Conservation (phyloP, 2,888 invertebrate species). For the Synergus umbraculus region DNA sequence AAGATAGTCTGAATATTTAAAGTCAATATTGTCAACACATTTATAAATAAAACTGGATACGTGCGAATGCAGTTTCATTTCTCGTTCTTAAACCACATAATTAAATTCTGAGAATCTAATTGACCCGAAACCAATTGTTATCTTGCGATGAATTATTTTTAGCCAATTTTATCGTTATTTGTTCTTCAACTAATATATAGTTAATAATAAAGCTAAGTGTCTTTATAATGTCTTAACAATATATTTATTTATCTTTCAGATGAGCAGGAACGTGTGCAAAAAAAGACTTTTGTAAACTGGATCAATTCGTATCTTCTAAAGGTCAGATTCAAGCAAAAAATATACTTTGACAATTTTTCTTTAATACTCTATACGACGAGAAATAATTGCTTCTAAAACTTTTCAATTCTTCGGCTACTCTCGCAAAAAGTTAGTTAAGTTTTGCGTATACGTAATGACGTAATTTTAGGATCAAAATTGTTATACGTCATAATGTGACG, state of each 20-base stretch:
- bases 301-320: slow-evolving; percentile 98
- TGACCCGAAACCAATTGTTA: neutral
- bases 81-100: neutral
- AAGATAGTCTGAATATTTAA: neutral
- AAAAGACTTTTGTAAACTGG: slow-evolving; percentile 99
- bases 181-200: neutral
- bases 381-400: slow-evolving; percentile 57
- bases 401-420: slow-evolving; percentile 51
- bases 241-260: slow-evolving; percentile 84
- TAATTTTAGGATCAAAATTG: slow-evolving; percentile 45
- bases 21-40: neutral
- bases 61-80: neutral
- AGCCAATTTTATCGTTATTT: neutral
- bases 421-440: slow-evolving; percentile 14
- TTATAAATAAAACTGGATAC: neutral
- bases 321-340: slow-evolving; percentile 80
- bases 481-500: slow-evolving; percentile 51
- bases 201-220: neutral
- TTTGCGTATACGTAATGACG: slow-evolving; percentile 21
- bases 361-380: neutral
- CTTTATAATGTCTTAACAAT: neutral
- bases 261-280: slow-evolving; percentile 99
- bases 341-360: neutral
- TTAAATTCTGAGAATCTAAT: neutral
- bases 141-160: neutral